Evolutionary conservation across 2,888 invertebrate genomes (phyloP).

Genomic region (Ctenicera cuprea): DNA sequence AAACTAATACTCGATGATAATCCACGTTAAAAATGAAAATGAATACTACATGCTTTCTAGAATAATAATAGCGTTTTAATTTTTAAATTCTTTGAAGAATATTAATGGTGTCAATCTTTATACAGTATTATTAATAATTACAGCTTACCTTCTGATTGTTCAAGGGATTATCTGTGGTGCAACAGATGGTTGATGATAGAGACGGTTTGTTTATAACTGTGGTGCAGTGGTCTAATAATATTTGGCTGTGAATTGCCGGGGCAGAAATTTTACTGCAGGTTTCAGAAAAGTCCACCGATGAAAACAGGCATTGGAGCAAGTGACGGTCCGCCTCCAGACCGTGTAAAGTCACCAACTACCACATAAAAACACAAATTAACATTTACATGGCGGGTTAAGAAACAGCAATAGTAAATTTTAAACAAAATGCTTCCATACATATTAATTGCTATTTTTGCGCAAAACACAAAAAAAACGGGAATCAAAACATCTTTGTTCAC

Average conservation of each 20-base stretch:
- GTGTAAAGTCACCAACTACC: conserved; percentile 90
- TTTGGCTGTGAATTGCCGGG: conserved; percentile 80
- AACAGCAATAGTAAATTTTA: conserved; percentile 52
- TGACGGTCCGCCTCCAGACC: conserved; percentile 98
- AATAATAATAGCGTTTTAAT: no score
- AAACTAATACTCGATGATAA: no score
- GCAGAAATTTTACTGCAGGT: conserved; percentile 77
- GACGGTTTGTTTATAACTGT: conserved; percentile 89
- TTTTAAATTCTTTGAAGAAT: no score
- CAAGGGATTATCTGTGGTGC: conserved; percentile 89
- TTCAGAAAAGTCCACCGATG: conserved; percentile 88
- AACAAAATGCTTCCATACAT: conserved; percentile 42
- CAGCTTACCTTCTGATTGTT: conserved; percentile 81
- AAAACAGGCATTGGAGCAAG: conserved; percentile 95
- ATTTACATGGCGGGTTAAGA: conserved; percentile 23
- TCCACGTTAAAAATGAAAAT: no score
- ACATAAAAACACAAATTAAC: conserved; percentile 67
- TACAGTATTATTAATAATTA: background rate
- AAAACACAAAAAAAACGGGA: conserved; percentile 59
- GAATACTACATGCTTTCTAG: no score
- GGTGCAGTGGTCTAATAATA: conserved; percentile 86
- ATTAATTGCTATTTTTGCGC: conserved; percentile 28
- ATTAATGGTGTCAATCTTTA: no score
- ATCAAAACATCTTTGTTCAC: conserved; percentile 69
- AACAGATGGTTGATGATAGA: conserved; percentile 91